Evolutionary conservation across 2,797 vertebrate species (phyloP).

Genomic region (Alfaro cultratus): DNA sequence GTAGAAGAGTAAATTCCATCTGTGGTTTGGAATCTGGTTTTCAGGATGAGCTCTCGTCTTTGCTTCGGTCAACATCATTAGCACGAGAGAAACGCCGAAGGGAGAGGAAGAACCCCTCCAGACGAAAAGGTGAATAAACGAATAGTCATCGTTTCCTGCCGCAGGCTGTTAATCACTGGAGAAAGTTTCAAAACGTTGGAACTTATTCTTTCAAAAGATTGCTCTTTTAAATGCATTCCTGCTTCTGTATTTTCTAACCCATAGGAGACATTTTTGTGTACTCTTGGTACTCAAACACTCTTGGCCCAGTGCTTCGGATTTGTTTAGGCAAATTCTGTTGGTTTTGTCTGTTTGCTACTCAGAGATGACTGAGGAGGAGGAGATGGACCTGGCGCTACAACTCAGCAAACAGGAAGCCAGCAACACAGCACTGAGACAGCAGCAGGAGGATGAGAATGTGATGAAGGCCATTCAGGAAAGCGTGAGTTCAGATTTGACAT

Average conservation of each 20-base stretch:
- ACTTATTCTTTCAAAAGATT: neutral
- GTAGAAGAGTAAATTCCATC: neutral
- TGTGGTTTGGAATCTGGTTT: constrained; percentile 16
- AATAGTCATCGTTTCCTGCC: neutral
- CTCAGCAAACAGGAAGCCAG: constrained; percentile 92
- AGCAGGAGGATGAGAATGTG: constrained; percentile 87
- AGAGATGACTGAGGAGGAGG: constrained; percentile 97
- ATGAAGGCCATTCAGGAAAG: constrained; percentile 92
- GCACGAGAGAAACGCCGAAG: constrained; percentile 32
- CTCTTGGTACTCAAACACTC: neutral
- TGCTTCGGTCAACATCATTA: neutral
- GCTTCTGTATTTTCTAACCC: neutral
- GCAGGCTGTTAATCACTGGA: neutral
- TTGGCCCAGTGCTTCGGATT: neutral
- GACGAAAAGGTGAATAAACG: constrained; percentile 56
- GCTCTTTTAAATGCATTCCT: neutral
- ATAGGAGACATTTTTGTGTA: neutral
- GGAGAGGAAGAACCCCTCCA: constrained; percentile 46
- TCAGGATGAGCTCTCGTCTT: constrained; percentile 56
- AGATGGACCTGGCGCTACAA: constrained; percentile 90
- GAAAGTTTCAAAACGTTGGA: neutral
- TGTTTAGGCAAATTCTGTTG: neutral
- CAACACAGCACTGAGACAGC: constrained; percentile 77
- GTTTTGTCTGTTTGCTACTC: constrained; percentile 15
- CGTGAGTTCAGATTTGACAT: constrained; percentile 75